Percentiles rank a stretch among this genome's conserved stretches.
phyloP scores from a whole-genome alignment of 2,888 invertebrate species.

The Cheilosia scutellata region DNA sequence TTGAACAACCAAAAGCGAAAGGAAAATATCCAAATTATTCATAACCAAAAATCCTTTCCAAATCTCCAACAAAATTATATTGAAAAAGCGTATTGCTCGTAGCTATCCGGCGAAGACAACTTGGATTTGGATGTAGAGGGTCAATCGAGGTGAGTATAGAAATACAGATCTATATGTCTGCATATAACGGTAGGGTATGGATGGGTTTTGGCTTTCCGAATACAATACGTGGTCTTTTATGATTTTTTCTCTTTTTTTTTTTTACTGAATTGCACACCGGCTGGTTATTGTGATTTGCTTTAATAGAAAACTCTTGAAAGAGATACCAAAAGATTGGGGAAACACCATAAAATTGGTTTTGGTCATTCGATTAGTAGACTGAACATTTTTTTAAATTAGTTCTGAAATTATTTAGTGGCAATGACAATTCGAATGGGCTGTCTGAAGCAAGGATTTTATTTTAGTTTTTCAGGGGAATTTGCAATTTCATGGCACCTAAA shows the following conservation, averaged over 20 bases:
- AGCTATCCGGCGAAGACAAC: constrained; percentile 13
- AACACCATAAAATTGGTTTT: constrained; percentile 56
- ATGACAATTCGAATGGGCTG: constrained; percentile 55
- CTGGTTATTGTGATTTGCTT: constrained; percentile 67
- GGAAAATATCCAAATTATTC: constrained; percentile 67
- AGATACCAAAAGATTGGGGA: constrained; percentile 17
- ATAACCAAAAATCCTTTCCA: constrained; percentile 67
- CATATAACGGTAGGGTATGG: background rate
- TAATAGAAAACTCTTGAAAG: background rate
- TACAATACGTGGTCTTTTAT: constrained; percentile 32
- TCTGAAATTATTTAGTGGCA: constrained; percentile 67
- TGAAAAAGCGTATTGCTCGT: constrained; percentile 71
- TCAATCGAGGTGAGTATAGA: constrained; percentile 38
- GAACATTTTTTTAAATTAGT: constrained; percentile 55
- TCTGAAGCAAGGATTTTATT: too few relatives aligned
- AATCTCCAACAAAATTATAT: constrained; percentile 71
- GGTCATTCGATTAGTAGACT: constrained; percentile 55
- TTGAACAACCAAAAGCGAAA: constrained; percentile 58
- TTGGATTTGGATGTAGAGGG: constrained; percentile 26
- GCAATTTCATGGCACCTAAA: too few relatives aligned
- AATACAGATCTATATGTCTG: constrained; percentile 9
- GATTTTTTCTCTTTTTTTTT: background rate
- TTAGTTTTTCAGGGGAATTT: too few relatives aligned
- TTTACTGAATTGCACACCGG: constrained; percentile 25
- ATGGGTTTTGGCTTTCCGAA: constrained; percentile 40